phyloP scores from a whole-genome alignment of 92 coral and sea anemone species.

The Umimayanthus kanabou region DNA sequence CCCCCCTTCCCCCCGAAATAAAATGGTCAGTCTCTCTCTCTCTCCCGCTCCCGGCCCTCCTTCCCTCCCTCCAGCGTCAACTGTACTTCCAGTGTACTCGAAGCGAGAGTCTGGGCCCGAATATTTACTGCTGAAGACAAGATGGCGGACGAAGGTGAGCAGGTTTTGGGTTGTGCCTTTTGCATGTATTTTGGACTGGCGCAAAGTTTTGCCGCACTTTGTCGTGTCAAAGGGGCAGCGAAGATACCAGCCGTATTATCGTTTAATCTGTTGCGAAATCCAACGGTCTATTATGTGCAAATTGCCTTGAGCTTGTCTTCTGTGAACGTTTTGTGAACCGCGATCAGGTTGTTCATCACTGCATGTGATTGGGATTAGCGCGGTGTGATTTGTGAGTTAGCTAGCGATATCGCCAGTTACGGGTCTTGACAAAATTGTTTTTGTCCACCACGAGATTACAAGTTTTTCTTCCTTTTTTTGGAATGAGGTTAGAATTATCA shows the following conservation, averaged over 20 bases:
- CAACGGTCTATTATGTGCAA: not conserved
- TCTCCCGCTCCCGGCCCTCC: too few species aligned
- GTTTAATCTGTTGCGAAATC: not conserved
- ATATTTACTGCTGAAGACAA: conserved; percentile 35
- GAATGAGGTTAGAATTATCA: too few species aligned
- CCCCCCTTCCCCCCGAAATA: too few species aligned
- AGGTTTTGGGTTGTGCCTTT: not conserved
- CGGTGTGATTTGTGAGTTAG: too few species aligned
- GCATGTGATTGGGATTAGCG: not conserved
- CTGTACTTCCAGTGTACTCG: not conserved
- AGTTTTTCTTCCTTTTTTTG: too few species aligned
- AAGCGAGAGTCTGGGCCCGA: conserved; percentile 27
- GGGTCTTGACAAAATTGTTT: too few species aligned
- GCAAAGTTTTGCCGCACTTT: not conserved
- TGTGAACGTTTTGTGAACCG: not conserved
- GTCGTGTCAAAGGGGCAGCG: not conserved
- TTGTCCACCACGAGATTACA: too few species aligned
- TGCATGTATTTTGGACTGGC: not conserved
- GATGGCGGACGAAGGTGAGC: conserved; percentile 91
- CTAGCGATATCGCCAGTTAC: too few species aligned
- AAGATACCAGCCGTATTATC: not conserved
- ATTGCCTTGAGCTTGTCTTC: not conserved
- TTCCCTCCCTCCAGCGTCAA: too few species aligned
- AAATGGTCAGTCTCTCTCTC: too few species aligned
- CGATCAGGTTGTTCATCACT: not conserved